Percentiles rank a stretch among this genome's conserved stretches.
Evolutionary conservation across 2,113 vertebrate genomes (phyloP).

Genomic region (Microtus oregoni): DNA sequence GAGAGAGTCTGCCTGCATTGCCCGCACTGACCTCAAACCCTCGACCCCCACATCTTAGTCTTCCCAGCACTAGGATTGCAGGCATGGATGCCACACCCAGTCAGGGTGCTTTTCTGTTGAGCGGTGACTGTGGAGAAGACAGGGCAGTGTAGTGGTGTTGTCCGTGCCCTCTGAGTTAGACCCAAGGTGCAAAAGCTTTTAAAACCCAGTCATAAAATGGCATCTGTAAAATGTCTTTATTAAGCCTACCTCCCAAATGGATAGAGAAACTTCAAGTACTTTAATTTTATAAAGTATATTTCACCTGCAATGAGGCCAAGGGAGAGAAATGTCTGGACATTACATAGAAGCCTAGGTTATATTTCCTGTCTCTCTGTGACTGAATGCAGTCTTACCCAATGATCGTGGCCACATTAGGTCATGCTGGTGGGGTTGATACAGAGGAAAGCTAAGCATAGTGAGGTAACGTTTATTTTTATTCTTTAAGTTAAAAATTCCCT

Average conservation of each 20-base stretch:
- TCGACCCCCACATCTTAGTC: neutral
- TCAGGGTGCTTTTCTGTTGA: constrained; percentile 44
- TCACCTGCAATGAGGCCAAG: neutral
- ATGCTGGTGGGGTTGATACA: constrained; percentile 35
- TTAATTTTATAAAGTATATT: constrained; percentile 62
- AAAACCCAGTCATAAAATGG: constrained; percentile 53
- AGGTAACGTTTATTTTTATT: constrained; percentile 66
- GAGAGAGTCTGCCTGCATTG: neutral
- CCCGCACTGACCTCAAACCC: neutral
- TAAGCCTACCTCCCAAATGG: constrained; percentile 44
- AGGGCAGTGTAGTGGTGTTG: neutral
- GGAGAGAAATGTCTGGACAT: neutral
- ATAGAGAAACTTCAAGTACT: constrained; percentile 34
- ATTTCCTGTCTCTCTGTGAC: constrained; percentile 50
- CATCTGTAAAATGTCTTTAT: constrained; percentile 8
- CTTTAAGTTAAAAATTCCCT: constrained; percentile 64
- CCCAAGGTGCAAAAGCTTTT: constrained; percentile 27
- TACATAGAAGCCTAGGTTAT: constrained; percentile 59
- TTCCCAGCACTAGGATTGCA: neutral
- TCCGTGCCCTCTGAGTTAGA: neutral
- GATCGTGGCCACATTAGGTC: constrained; percentile 17
- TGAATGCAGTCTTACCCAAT: constrained; percentile 64
- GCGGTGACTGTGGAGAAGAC: neutral
- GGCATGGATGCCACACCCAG: neutral
- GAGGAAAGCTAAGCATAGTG: constrained; percentile 54